These are phyloP conservation scores for Theropithecus gelada DNA, from an alignment of 2,113 vertebrate species.

Conservation along the genomic window DNA sequence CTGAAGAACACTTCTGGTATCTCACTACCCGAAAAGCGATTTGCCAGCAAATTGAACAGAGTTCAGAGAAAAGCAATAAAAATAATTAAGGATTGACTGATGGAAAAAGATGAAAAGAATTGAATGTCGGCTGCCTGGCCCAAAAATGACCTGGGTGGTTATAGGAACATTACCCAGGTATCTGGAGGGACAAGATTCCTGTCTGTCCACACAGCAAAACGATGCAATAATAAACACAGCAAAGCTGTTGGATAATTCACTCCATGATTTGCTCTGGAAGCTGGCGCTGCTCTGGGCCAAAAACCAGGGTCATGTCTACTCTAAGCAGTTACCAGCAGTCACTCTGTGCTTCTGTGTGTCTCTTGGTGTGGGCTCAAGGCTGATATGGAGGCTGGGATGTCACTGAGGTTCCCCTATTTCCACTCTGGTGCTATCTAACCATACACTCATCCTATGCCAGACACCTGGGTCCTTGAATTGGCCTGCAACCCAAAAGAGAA, in stretches of 20 bases:
- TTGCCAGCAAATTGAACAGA: conserved; percentile 68
- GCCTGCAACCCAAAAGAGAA: not conserved
- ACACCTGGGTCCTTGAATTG: not conserved
- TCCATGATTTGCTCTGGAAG: too few relatives aligned
- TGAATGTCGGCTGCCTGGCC: conserved; percentile 23
- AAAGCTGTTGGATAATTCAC: not conserved
- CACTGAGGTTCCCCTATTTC: not conserved
- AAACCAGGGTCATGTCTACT: not conserved
- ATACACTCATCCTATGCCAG: not conserved
- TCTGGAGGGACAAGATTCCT: not conserved
- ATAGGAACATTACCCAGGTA: conserved; percentile 10
- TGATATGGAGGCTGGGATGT: not conserved
- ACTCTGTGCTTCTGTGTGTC: not conserved
- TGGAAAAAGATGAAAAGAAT: conserved; percentile 66
- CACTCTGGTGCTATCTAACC: not conserved
- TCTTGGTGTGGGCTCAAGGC: not conserved
- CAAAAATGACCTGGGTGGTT: conserved; percentile 34
- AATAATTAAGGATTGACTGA: conserved; percentile 76
- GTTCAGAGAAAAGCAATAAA: conserved; percentile 80
- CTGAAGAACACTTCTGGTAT: conserved; percentile 70
- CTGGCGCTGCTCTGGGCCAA: not conserved
- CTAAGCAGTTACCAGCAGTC: not conserved
- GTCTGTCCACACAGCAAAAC: not conserved
- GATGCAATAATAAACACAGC: not conserved
- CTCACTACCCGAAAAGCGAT: conserved; percentile 51